phyloP scores from a whole-genome alignment of 2,797 vertebrate species.

The Chelidonichthys spinosus region DNA sequence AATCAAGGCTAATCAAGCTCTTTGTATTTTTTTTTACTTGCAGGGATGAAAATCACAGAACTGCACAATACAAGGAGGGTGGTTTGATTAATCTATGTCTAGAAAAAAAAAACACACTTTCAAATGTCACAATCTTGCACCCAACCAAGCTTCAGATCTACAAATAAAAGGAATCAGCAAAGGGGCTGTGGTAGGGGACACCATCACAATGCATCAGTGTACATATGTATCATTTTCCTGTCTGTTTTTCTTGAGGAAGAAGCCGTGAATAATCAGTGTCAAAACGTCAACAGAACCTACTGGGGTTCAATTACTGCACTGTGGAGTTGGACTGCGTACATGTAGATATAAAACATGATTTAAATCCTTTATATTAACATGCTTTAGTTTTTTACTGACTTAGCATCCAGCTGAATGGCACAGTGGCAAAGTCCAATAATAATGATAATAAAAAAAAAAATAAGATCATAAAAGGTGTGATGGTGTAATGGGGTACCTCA shows the following conservation, averaged over 20 bases:
- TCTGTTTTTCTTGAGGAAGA: slow-evolving; percentile 14
- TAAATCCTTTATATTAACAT: neutral
- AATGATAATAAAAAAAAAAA: neutral
- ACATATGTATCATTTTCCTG: slow-evolving; percentile 42
- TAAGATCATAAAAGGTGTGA: neutral
- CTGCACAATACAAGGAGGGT: slow-evolving; percentile 21
- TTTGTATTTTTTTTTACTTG: slow-evolving; percentile 66
- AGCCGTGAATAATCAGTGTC: slow-evolving; percentile 31
- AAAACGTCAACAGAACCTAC: slow-evolving; percentile 20
- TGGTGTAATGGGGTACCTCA: neutral
- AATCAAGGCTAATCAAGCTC: slow-evolving; percentile 65
- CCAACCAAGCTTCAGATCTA: slow-evolving; percentile 12
- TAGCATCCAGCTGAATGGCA: neutral
- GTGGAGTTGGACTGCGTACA: neutral
- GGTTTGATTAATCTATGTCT: slow-evolving; percentile 56
- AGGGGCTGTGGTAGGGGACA: neutral
- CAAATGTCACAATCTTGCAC: slow-evolving; percentile 73
- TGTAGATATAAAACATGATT: neutral
- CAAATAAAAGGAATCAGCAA: slow-evolving; percentile 24
- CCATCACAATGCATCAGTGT: slow-evolving; percentile 32
- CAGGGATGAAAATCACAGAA: slow-evolving; percentile 65
- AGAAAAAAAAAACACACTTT: slow-evolving; percentile 69
- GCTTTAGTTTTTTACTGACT: neutral
- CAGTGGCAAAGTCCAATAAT: neutral
- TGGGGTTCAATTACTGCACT: slow-evolving; percentile 13